phyloP scores from a whole-genome alignment of 1,140 invertebrate species.

The Lycorma delicatula region DNA sequence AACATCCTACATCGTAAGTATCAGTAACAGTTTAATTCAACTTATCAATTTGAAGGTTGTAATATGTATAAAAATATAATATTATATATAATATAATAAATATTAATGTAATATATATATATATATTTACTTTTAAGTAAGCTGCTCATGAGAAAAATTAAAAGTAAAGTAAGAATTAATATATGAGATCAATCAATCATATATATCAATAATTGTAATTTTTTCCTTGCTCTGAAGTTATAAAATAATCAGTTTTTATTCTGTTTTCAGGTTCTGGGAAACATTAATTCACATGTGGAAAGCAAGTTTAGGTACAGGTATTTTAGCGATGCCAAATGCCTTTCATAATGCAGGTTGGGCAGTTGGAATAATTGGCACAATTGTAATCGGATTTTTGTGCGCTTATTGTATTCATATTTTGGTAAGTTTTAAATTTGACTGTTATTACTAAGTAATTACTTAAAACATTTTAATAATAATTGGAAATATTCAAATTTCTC shows the following conservation, averaged over 20 bases:
- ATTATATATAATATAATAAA: too few relatives aligned
- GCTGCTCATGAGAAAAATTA: too few relatives aligned
- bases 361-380: slow-evolving; percentile 53
- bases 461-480: too few relatives aligned
- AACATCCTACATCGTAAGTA: slow-evolving; percentile 63
- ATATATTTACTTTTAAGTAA: too few relatives aligned
- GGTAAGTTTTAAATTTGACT: slow-evolving; percentile 32
- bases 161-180: not conserved
- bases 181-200: not conserved
- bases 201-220: too few relatives aligned
- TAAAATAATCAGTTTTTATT: too few relatives aligned
- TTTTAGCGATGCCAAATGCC: slow-evolving; percentile 82
- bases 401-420: slow-evolving; percentile 73
- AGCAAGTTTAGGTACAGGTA: slow-evolving; percentile 81
- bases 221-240: slow-evolving; percentile 4
- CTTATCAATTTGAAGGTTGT: too few relatives aligned
- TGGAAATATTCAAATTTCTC: not conserved
- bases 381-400: slow-evolving; percentile 62
- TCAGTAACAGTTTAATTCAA: too few relatives aligned
- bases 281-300: slow-evolving; percentile 75
- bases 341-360: slow-evolving; percentile 67
- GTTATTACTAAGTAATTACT: not conserved
- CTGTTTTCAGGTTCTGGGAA: slow-evolving; percentile 55
- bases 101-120: too few relatives aligned
- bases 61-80: too few relatives aligned